Conservation (phyloP, 1,140 invertebrate genomes). For the Camponotus pennsylvanicus region DNA sequence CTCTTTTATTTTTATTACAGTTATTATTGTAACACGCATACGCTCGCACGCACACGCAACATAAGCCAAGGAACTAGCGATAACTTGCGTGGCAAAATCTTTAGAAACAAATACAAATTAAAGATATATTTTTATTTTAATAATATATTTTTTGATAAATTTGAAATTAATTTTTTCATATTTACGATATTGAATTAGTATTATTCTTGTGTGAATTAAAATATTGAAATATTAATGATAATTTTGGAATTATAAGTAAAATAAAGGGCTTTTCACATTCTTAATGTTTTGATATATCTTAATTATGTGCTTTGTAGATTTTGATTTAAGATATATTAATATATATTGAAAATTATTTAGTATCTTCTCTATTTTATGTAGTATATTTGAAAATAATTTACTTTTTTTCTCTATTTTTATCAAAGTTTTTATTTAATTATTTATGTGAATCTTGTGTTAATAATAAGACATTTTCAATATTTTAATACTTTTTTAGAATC, state of each 20-base stretch:
- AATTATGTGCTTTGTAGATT: no score
- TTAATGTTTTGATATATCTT: background rate
- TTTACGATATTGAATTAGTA: background rate
- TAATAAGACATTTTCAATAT: background rate
- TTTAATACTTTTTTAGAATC: background rate
- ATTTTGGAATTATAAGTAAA: background rate
- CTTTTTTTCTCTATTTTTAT: no score
- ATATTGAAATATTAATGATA: background rate
- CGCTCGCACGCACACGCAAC: no score
- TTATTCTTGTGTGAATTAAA: background rate
- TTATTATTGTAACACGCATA: slow-evolving; percentile 20
- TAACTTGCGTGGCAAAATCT: background rate
- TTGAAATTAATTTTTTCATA: background rate
- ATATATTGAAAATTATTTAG: no score
- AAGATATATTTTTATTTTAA: background rate
- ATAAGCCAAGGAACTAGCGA: background rate
- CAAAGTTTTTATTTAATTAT: no score
- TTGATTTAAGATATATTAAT: no score
- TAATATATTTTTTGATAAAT: background rate
- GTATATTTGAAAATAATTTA: no score
- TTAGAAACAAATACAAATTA: background rate
- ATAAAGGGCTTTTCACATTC: background rate
- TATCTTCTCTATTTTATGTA: no score
- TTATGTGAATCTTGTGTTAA: no score
- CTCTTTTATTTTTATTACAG: slow-evolving; percentile 23